phyloP scores from a whole-genome alignment of 2,888 invertebrate species.

The Stenodera caucasica region DNA sequence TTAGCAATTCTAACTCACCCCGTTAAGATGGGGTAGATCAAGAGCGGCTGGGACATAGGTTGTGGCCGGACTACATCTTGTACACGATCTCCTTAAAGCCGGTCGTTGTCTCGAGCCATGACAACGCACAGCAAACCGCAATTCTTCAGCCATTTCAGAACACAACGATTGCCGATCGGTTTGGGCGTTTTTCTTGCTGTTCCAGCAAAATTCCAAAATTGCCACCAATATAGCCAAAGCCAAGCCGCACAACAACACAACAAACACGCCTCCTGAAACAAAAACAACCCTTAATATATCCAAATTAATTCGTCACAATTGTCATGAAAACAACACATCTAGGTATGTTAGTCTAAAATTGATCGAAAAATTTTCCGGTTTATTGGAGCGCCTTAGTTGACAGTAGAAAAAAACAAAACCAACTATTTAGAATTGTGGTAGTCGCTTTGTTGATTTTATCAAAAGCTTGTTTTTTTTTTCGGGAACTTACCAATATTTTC shows the following conservation, averaged over 20 bases:
- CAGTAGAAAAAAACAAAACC: too few relatives aligned
- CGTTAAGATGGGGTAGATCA: constrained; percentile 60
- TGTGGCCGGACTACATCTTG: constrained; percentile 73
- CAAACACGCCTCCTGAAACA: constrained; percentile 87
- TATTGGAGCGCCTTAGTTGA: too few relatives aligned
- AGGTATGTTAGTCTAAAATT: background rate
- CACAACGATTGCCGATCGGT: constrained; percentile 86
- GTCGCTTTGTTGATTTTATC: constrained; percentile 1
- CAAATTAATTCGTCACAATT: too few relatives aligned
- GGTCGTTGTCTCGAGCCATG: constrained; percentile 81
- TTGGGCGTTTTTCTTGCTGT: constrained; percentile 84
- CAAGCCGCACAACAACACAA: constrained; percentile 90
- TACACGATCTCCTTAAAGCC: constrained; percentile 74
- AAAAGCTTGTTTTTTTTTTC: constrained; percentile 3
- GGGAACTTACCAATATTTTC: constrained; percentile 74
- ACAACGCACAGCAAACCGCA: constrained; percentile 88
- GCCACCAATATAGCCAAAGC: constrained; percentile 90
- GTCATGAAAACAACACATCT: too few relatives aligned
- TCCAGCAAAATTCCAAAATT: constrained; percentile 93
- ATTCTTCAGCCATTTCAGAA: constrained; percentile 91
- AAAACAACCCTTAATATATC: too few relatives aligned
- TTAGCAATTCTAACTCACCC: constrained; percentile 50
- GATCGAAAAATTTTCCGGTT: background rate
- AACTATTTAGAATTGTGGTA: background rate
- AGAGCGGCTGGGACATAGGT: constrained; percentile 72